phyloP scores from a whole-genome alignment of 2,113 vertebrate species.

The Spea bombifrons region DNA sequence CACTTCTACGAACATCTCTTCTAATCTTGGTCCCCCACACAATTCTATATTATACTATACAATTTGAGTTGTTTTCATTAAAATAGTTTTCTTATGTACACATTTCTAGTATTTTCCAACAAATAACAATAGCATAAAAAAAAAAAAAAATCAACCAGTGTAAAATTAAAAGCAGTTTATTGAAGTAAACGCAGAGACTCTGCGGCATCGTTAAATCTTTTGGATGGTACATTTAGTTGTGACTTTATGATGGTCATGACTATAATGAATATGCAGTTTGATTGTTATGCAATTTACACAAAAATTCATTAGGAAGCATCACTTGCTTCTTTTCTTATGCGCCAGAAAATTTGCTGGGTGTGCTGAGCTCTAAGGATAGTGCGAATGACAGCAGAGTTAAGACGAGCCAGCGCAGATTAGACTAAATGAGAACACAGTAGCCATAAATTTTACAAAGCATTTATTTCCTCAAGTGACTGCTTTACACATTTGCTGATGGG shows the following conservation, averaged over 20 bases:
- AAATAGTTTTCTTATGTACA: no score
- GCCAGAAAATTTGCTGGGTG: constrained; percentile 54
- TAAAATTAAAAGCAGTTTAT: constrained; percentile 50
- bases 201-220: constrained; percentile 35
- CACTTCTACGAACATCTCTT: no score
- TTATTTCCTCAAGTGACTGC: constrained; percentile 68
- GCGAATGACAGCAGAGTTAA: constrained; percentile 52
- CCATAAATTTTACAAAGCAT: constrained; percentile 66
- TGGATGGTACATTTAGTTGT: constrained; percentile 39
- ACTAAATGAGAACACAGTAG: constrained; percentile 62
- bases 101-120: no score
- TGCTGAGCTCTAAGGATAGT: constrained; percentile 47
- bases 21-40: no score
- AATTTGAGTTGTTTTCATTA: background rate
- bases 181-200: constrained; percentile 45
- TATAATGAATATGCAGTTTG: constrained; percentile 47
- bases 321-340: constrained; percentile 41
- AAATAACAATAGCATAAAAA: no score
- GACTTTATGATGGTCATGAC: constrained; percentile 48
- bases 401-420: constrained; percentile 67
- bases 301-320: constrained; percentile 41
- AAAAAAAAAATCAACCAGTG: constrained; percentile 45
- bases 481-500: constrained; percentile 67
- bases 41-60: background rate
- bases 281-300: constrained; percentile 51